phyloP scores from a whole-genome alignment of 2,888 invertebrate species.

The Synergus itoensis region DNA sequence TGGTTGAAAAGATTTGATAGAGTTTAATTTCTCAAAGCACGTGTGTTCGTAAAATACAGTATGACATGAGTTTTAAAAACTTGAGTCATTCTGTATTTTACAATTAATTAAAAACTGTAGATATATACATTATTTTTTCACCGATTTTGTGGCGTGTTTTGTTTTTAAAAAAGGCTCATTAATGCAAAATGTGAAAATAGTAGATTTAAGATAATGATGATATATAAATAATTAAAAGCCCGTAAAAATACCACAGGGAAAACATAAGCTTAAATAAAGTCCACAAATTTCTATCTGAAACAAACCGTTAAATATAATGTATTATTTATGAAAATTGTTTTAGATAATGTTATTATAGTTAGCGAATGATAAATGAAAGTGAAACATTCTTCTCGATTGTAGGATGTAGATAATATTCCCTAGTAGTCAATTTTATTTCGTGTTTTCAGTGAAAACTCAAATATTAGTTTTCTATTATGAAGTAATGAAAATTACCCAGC shows the following conservation, averaged over 20 bases:
- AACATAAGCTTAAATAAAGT: not conserved
- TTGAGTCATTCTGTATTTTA: not conserved
- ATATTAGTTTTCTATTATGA: not conserved
- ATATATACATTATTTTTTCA: not conserved
- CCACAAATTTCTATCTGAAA: not conserved
- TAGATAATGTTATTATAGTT: not conserved
- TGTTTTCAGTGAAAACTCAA: not conserved
- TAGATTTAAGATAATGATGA: not conserved
- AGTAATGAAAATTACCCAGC: not conserved
- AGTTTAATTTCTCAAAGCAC: not conserved
- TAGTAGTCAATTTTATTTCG: not conserved
- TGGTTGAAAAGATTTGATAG: not conserved
- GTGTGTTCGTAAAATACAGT: not conserved
- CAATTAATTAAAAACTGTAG: not conserved
- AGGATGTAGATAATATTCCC: not conserved
- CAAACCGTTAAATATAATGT: not conserved
- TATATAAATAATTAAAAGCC: not conserved
- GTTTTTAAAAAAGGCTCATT: not conserved
- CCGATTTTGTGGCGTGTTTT: not conserved
- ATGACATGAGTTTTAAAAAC: not conserved
- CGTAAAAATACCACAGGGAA: not conserved
- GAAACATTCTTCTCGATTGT: no score
- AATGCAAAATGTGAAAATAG: constrained; percentile 1
- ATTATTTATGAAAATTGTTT: no score
- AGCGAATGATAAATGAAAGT: not conserved